A percentile compares a stretch with the other conserved stretches of the same genome.
phyloP scores from a whole-genome alignment of 2,888 invertebrate genomes.

The Heliconius cydno region DNA sequence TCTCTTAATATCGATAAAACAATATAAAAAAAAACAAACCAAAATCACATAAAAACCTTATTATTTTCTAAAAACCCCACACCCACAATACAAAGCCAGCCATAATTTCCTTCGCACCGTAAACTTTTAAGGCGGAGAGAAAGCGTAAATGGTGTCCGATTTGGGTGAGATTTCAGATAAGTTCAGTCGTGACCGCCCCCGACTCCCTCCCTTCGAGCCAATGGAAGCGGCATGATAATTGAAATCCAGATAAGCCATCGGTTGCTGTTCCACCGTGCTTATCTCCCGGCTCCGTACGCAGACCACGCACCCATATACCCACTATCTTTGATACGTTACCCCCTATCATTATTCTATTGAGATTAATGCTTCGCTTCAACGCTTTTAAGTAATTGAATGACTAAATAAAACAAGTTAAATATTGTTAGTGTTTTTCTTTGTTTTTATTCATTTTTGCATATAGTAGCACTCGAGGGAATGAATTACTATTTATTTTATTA shows the following conservation, averaged over 20 bases:
- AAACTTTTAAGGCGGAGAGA: constrained; percentile 56
- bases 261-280: constrained; percentile 78
- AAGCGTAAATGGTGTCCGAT: constrained; percentile 71
- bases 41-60: background rate
- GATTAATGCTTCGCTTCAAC: constrained; percentile 52
- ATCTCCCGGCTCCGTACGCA: constrained; percentile 73
- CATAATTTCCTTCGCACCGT: constrained; percentile 34
- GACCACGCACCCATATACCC: constrained; percentile 70
- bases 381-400: constrained; percentile 31
- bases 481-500: too few relatives aligned
- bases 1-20: background rate
- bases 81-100: constrained; percentile 4
- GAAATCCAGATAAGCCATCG: constrained; percentile 82
- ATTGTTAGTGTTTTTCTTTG: background rate
- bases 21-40: too few relatives aligned
- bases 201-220: constrained; percentile 66
- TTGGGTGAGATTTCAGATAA: constrained; percentile 77
- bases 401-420: constrained; percentile 12
- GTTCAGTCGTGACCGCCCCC: constrained; percentile 70
- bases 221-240: constrained; percentile 81
- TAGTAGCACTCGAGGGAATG: too few relatives aligned
- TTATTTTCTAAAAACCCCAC: background rate
- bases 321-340: constrained; percentile 71
- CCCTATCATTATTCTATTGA: constrained; percentile 62
- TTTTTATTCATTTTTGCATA: background rate